Evolutionary conservation across 2,888 invertebrate genomes (phyloP).

Genomic region (Eudemis profundana): DNA sequence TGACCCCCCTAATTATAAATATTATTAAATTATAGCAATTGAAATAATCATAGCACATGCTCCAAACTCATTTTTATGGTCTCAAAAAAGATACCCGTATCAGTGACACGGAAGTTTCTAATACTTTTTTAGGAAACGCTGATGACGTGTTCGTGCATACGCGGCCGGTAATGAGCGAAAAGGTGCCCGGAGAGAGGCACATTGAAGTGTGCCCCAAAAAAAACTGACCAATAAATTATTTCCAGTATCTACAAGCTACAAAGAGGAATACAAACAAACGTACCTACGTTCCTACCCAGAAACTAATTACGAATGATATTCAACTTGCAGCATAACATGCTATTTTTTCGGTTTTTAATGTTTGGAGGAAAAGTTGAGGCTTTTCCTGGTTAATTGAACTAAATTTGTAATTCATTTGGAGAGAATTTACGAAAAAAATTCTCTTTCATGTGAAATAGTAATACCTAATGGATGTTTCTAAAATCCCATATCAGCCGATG

Average conservation of each 20-base stretch:
- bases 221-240: slow-evolving; percentile 17
- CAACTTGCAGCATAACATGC: not conserved
- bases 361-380: not conserved
- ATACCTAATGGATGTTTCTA: no score
- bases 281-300: no score
- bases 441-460: no score
- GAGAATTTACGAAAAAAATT: no score
- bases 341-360: not conserved
- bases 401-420: slow-evolving; percentile 7
- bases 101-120: not conserved
- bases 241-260: no score
- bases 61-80: not conserved
- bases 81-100: not conserved
- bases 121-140: slow-evolving; percentile 1
- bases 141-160: slow-evolving; percentile 18
- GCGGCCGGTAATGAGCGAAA: slow-evolving; percentile 4
- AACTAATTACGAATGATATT: slow-evolving; percentile 25
- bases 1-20: no score
- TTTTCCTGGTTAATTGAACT: slow-evolving; percentile 14
- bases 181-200: not conserved
- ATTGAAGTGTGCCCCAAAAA: slow-evolving; percentile 11
- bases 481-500: no score
- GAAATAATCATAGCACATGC: no score
- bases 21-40: no score
- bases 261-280: slow-evolving; percentile 12